These are phyloP conservation scores for Pelmatolapia mariae DNA, from an alignment of 2,113 vertebrate species.

Conservation along the genomic window DNA sequence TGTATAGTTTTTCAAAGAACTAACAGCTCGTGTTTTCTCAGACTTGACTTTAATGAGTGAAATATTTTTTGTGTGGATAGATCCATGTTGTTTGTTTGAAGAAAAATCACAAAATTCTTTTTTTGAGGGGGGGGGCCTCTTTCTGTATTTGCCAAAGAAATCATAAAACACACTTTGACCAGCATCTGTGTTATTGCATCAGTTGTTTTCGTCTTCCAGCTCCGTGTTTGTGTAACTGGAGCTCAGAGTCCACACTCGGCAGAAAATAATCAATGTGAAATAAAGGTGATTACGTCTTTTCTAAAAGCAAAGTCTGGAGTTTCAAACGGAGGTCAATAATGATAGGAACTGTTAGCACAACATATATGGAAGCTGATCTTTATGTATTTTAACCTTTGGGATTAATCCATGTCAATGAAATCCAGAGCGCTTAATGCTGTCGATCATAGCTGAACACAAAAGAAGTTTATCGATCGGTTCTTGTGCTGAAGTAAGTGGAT, in stretches of 20 bases:
- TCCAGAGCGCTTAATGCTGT: neutral
- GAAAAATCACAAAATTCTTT: neutral
- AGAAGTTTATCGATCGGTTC: neutral
- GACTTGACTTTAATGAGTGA: neutral
- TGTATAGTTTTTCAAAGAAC: neutral
- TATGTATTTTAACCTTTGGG: neutral
- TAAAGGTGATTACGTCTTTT: neutral
- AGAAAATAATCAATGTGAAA: conserved; percentile 12
- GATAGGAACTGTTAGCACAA: neutral
- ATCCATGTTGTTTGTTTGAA: neutral
- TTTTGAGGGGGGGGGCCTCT: neutral
- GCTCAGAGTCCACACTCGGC: neutral
- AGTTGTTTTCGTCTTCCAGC: neutral
- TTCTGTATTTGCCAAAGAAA: neutral
- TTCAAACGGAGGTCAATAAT: neutral
- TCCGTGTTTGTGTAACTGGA: neutral
- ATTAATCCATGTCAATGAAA: neutral
- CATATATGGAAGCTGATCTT: neutral
- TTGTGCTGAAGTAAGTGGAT: neutral
- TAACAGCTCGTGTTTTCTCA: neutral
- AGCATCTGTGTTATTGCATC: neutral
- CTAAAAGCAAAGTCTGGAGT: neutral
- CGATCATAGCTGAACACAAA: neutral
- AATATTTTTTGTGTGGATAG: neutral
- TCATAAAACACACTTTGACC: neutral